Evolutionary conservation across 2,797 vertebrate species (phyloP).

Genomic region (Lates japonicus): DNA sequence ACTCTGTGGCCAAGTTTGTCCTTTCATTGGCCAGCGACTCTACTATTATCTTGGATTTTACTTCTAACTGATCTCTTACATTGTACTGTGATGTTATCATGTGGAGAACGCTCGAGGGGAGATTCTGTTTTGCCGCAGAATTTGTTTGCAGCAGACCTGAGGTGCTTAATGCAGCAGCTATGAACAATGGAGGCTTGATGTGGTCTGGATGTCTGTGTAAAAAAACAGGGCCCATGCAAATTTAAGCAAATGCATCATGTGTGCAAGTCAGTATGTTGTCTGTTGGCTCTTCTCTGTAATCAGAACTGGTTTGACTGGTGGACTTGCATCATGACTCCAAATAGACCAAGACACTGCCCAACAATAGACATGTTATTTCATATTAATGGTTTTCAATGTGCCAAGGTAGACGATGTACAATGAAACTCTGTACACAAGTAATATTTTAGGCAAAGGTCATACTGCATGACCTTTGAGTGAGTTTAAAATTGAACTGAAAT

Average conservation of each 20-base stretch:
- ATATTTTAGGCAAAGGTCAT: not conserved
- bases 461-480: not conserved
- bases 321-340: constrained; percentile 5
- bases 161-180: constrained; percentile 12
- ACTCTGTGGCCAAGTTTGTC: constrained; percentile 16
- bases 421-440: not conserved
- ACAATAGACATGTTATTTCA: not conserved
- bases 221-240: constrained; percentile 66
- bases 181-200: constrained; percentile 51
- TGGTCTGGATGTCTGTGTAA: constrained; percentile 26
- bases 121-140: constrained; percentile 37
- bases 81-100: constrained; percentile 26
- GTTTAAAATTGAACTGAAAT: not conserved
- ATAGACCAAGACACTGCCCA: not conserved
- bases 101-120: not conserved
- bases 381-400: not conserved
- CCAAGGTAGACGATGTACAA: not conserved
- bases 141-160: constrained; percentile 36
- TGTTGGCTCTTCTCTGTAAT: constrained; percentile 28
- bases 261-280: constrained; percentile 39
- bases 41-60: constrained; percentile 6
- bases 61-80: constrained; percentile 1
- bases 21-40: constrained; percentile 21
- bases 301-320: constrained; percentile 50
- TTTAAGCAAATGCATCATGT: constrained; percentile 59